Evolutionary conservation across 2,888 invertebrate species (phyloP).

Genomic region (Plebejus argus): DNA sequence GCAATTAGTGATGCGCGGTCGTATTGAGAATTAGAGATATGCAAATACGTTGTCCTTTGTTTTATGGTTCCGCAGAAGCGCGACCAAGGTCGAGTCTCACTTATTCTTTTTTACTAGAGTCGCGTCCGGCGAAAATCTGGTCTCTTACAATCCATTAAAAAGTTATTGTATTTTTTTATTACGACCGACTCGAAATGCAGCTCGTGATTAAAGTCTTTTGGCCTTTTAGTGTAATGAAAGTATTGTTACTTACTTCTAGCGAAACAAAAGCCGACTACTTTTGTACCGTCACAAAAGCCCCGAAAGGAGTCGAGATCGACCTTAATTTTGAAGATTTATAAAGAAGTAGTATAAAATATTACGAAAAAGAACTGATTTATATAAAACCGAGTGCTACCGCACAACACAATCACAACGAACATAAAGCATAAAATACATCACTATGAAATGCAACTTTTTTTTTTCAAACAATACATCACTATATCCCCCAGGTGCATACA

Average conservation of each 20-base stretch:
- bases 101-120: slow-evolving; percentile 44
- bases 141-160: slow-evolving; percentile 64
- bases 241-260: slow-evolving; percentile 44
- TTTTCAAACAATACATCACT: slow-evolving; percentile 17
- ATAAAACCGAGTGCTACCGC: not conserved
- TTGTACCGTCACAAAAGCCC: slow-evolving; percentile 5
- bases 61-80: slow-evolving; percentile 60
- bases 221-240: slow-evolving; percentile 45
- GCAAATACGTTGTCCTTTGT: slow-evolving; percentile 68
- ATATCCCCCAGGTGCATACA: slow-evolving; percentile 48
- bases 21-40: slow-evolving; percentile 68
- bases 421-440: slow-evolving; percentile 5
- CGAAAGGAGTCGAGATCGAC: not conserved
- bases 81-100: slow-evolving; percentile 61
- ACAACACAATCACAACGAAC: not conserved
- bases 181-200: slow-evolving; percentile 59
- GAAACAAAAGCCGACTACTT: slow-evolving; percentile 39
- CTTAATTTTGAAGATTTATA: slow-evolving; percentile 22
- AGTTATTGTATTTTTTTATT: slow-evolving; percentile 45
- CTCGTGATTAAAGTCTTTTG: slow-evolving; percentile 44
- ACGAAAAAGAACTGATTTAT: not conserved
- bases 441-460: slow-evolving; percentile 8
- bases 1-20: slow-evolving; percentile 79
- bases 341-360: not conserved
- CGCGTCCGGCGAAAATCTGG: slow-evolving; percentile 53